Percentiles rank a stretch among this genome's conserved stretches.
phyloP scores from a whole-genome alignment of 2,113 vertebrate genomes.

The Gorsachius goisagi region DNA sequence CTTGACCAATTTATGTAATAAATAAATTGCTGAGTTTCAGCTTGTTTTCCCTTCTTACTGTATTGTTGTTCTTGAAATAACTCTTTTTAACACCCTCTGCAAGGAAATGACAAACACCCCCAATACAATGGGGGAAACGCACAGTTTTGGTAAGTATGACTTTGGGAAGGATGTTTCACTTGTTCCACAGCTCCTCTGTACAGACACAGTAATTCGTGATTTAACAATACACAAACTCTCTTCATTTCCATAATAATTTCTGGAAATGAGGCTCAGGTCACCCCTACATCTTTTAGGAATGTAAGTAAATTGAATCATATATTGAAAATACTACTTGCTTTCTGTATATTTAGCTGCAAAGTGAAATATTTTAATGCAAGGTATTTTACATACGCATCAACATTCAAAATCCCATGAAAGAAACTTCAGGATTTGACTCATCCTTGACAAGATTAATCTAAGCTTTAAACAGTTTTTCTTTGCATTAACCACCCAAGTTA shows the following conservation, averaged over 20 bases:
- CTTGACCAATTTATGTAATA: background rate
- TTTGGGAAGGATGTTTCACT: background rate
- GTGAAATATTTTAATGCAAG: background rate
- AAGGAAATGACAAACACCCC: background rate
- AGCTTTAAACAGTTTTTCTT: background rate
- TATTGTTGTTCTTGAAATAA: background rate
- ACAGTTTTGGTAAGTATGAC: background rate
- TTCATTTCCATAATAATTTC: background rate
- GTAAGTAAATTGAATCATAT: background rate
- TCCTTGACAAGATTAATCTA: background rate
- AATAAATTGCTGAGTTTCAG: background rate
- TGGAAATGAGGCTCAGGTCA: background rate
- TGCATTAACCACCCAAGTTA: background rate
- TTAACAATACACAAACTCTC: background rate
- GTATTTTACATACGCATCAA: background rate
- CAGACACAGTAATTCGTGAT: background rate
- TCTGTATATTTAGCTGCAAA: background rate
- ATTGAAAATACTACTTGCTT: background rate
- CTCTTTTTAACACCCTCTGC: background rate
- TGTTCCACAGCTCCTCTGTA: background rate
- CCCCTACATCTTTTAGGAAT: background rate
- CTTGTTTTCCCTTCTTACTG: background rate
- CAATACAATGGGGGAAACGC: background rate
- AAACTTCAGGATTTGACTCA: background rate
- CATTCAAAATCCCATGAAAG: background rate